These are phyloP conservation scores for Microplitis demolitor DNA, from an alignment of 1,140 invertebrate genomes.

Conservation along the genomic window DNA sequence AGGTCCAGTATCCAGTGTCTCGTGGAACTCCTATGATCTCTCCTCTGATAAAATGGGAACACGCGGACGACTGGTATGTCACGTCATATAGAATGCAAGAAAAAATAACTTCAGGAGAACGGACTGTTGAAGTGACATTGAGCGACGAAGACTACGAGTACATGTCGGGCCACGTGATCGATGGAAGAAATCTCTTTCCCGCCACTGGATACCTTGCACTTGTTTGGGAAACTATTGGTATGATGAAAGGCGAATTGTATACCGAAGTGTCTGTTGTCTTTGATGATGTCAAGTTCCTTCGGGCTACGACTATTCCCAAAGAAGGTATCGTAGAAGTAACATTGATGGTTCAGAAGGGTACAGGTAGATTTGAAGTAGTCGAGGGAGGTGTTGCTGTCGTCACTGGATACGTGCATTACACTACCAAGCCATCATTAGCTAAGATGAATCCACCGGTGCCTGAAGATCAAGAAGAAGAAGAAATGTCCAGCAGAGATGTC, in stretches of 20 bases:
- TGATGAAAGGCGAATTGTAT: constrained; percentile 73
- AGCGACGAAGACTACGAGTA: constrained; percentile 75
- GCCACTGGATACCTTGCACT: constrained; percentile 86
- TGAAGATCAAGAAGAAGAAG: constrained; percentile 37
- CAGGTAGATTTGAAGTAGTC: constrained; percentile 64
- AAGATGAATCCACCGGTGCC: constrained; percentile 37
- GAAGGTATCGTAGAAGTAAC: constrained; percentile 74
- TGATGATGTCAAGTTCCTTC: constrained; percentile 82
- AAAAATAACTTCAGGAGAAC: constrained; percentile 69
- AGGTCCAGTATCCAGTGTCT: constrained; percentile 72
- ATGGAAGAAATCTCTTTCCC: constrained; percentile 85
- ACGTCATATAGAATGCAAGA: constrained; percentile 66
- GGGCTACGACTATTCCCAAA: constrained; percentile 80
- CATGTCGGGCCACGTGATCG: constrained; percentile 84
- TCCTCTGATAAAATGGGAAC: constrained; percentile 85
- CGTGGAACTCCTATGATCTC: constrained; percentile 74
- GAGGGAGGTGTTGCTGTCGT: constrained; percentile 81
- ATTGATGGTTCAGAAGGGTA: constrained; percentile 80
- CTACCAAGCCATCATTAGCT: constrained; percentile 54
- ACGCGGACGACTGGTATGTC: constrained; percentile 77
- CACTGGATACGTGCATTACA: constrained; percentile 70
- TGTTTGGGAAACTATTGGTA: constrained; percentile 87
- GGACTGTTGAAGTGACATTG: constrained; percentile 66
- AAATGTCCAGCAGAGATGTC: constrained; percentile 73
- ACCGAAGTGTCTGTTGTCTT: constrained; percentile 82